phyloP scores from a whole-genome alignment of 2,888 invertebrate genomes.

The Azorinus chamasolen region DNA sequence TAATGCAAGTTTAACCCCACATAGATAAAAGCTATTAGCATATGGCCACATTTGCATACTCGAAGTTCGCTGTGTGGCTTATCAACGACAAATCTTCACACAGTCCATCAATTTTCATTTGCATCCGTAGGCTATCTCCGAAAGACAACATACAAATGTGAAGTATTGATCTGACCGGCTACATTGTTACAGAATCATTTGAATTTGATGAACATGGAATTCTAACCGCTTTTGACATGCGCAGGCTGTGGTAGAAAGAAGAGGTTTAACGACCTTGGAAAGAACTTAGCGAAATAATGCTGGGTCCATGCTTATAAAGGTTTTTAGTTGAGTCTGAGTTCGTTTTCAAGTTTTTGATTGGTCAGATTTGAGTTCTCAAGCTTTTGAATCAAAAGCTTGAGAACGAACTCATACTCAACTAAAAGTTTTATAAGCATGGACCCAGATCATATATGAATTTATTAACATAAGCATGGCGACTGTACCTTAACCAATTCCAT shows the following conservation, averaged over 20 bases:
- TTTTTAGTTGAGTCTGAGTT: no score
- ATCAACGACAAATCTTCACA: constrained; percentile 47
- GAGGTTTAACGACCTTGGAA: neutral
- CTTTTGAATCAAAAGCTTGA: no score
- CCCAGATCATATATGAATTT: no score
- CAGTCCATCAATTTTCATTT: constrained; percentile 64
- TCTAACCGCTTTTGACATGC: neutral
- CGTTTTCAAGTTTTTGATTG: no score
- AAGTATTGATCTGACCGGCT: constrained; percentile 32
- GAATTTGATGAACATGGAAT: constrained; percentile 18
- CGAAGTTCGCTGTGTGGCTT: constrained; percentile 19
- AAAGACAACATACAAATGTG: constrained; percentile 46
- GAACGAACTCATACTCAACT: no score
- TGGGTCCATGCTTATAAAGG: no score
- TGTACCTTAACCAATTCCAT: no score
- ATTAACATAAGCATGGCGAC: no score
- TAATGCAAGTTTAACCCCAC: constrained; percentile 27
- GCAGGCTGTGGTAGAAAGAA: neutral
- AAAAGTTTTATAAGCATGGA: no score
- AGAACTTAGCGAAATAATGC: no score
- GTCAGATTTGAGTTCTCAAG: no score
- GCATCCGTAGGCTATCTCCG: constrained; percentile 49
- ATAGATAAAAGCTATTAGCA: constrained; percentile 31
- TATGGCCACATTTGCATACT: constrained; percentile 49
- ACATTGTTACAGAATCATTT: constrained; percentile 16